These are phyloP conservation scores for Microcebus murinus DNA, from an alignment of 2,113 vertebrate species.

Conservation along the genomic window DNA sequence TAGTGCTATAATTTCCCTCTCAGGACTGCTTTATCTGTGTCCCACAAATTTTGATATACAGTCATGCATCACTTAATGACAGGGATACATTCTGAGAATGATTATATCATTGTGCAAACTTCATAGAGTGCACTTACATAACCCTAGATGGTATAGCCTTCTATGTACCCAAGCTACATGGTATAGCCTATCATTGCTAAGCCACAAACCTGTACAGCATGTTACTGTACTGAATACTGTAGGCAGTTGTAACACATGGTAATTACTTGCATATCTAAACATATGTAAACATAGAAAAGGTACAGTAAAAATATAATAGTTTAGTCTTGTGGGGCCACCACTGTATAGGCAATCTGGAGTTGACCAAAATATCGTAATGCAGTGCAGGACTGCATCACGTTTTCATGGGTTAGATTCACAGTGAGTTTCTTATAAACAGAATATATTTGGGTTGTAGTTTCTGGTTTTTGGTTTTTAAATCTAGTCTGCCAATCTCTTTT, in stretches of 20 bases:
- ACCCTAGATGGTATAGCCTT: background rate
- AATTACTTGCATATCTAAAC: background rate
- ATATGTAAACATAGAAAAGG: background rate
- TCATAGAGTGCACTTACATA: background rate
- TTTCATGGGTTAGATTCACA: background rate
- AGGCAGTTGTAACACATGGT: background rate
- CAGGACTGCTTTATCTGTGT: background rate
- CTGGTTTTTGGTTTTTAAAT: background rate
- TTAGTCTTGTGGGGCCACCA: background rate
- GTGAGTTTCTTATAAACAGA: background rate
- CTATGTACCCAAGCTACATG: background rate
- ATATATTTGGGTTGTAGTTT: background rate
- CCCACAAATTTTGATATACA: background rate
- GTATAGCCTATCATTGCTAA: background rate
- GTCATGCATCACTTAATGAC: background rate
- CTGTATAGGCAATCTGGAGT: background rate
- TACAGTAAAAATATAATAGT: background rate
- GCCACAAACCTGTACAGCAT: background rate
- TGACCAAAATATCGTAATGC: background rate
- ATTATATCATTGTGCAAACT: background rate
- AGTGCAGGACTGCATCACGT: background rate
- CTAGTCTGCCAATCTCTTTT: too few species aligned
- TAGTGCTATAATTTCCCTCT: background rate
- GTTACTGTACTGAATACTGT: background rate
- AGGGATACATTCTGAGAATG: background rate